Evolutionary conservation across 2,113 vertebrate species (phyloP).

Genomic region (Ornithorhynchus anatinus): DNA sequence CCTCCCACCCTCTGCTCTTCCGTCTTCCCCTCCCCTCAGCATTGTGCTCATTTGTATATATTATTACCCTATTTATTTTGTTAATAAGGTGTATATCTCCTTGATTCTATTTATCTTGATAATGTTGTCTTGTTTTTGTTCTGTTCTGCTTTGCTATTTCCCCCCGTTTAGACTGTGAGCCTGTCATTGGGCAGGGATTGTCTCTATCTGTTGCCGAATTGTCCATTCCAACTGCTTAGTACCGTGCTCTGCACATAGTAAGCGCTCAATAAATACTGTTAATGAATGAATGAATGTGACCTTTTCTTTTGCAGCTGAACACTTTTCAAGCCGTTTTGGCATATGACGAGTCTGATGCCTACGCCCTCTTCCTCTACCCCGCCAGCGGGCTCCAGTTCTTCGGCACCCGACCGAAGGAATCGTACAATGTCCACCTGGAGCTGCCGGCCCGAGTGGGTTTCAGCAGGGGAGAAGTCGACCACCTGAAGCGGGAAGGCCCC

Average conservation of each 20-base stretch:
- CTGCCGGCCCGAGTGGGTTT: slow-evolving; percentile 92
- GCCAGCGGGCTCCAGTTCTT: slow-evolving; percentile 86
- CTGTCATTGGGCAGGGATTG: not conserved
- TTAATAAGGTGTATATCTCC: too few relatives aligned
- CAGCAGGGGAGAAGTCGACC: slow-evolving; percentile 81
- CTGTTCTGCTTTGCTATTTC: too few relatives aligned
- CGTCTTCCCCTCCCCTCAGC: too few relatives aligned
- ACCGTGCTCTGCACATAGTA: not conserved
- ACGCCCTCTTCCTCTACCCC: slow-evolving; percentile 90
- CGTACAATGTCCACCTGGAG: slow-evolving; percentile 89
- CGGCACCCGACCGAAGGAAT: slow-evolving; percentile 88
- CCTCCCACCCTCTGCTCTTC: too few relatives aligned
- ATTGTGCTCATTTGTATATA: too few relatives aligned
- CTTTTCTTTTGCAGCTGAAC: slow-evolving; percentile 76
- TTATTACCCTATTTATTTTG: too few relatives aligned
- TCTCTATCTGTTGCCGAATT: not conserved
- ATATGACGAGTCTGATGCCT: slow-evolving; percentile 82
- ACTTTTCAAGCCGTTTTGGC: slow-evolving; percentile 93
- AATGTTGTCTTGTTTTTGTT: too few relatives aligned
- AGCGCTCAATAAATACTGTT: not conserved
- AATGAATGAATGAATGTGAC: not conserved
- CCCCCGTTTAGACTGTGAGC: not conserved
- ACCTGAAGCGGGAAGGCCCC: slow-evolving; percentile 78
- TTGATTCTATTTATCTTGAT: too few relatives aligned
- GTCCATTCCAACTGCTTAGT: not conserved